Base-by-base conservation (phyloP, 1,140 invertebrate genomes). In the Phymorhynchus buccinoides region DNA sequence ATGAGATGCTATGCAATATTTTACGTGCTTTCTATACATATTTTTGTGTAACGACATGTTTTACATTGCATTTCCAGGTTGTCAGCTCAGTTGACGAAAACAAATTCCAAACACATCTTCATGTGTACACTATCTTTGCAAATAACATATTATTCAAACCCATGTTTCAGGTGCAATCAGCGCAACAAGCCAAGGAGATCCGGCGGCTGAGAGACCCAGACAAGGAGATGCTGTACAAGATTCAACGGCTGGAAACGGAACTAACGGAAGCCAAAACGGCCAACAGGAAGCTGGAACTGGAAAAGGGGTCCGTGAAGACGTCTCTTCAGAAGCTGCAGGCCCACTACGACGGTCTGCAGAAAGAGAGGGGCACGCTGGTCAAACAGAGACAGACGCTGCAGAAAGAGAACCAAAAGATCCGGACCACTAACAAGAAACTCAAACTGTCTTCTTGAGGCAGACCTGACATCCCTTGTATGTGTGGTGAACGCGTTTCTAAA, bases 161-260 rank as follows among this genome's bases (percentile, higher is more conserved):
- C n/a, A n/a, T n/a, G 56, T 62, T 85, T 1, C 39, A 86, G 87
- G 86, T 81, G 16, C 87, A 88, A 30, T 66, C 52, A 2, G 85
- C 87, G 30, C 52, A 86, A n/a, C 84, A 87, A 62, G 87, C 86
- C 56, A 88, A 87, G 44, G 87, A 87, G 3, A 85, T 87, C 35
- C 84, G 66, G 32, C 66, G 85, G 3, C 32, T 88, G 44, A 84
- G 16, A 82, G 66, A 88, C 84, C 32, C 79, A 82, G 73, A 86
- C 86, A 27, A 48, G 81, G 42, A 80, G 82, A 30, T 86, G 87
- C 37, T 85, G 82, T 30, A 78, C 80, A 41, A 84, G 81, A 48
- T 88, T 84, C 83, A 85, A 52, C 35, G 73, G 79, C 39, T 88
- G 85, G 83, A 83, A 81, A 71, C 62, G 56, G 18, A 80, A 30